Evolutionary conservation across 64 coral and sea anemone genomes (phyloP).

Genomic region (Porites australiensis): DNA sequence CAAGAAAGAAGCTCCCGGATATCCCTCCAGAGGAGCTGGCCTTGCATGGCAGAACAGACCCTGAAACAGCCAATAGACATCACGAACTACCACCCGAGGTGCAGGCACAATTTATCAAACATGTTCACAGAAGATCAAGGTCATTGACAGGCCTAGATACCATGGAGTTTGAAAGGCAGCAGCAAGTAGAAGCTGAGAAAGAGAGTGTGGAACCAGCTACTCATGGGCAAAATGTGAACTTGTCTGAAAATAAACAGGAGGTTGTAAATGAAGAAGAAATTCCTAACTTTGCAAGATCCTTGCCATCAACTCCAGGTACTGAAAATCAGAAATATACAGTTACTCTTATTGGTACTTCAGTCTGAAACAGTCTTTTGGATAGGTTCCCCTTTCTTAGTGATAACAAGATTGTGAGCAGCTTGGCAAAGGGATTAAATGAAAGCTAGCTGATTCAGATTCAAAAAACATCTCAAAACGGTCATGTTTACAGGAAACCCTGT

Average conservation of each 20-base stretch:
- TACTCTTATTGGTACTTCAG: too few relatives aligned
- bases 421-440: too few relatives aligned
- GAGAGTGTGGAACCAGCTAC: slow-evolving; percentile 27
- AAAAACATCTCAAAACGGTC: too few relatives aligned
- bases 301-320: slow-evolving; percentile 78
- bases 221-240: background rate
- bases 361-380: too few relatives aligned
- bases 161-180: slow-evolving; percentile 45
- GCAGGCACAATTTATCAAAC: slow-evolving; percentile 85
- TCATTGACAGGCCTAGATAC: slow-evolving; percentile 79
- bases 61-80: slow-evolving; percentile 1
- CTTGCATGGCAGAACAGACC: slow-evolving; percentile 13
- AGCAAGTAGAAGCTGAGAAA: slow-evolving; percentile 23
- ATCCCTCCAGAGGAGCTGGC: slow-evolving; percentile 72
- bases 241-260: background rate
- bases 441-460: too few relatives aligned
- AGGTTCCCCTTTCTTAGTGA: too few relatives aligned
- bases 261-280: background rate
- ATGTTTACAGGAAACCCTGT: too few relatives aligned
- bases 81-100: slow-evolving; percentile 76
- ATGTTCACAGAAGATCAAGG: slow-evolving; percentile 73
- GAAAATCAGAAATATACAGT: too few relatives aligned
- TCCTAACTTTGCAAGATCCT: slow-evolving; percentile 1
- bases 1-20: slow-evolving; percentile 74
- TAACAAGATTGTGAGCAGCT: too few relatives aligned